Evolutionary conservation across 2,797 vertebrate species (phyloP), one percentile per base, ranked within the genome.

Genomic region (Catostomus latipinnis): DNA sequence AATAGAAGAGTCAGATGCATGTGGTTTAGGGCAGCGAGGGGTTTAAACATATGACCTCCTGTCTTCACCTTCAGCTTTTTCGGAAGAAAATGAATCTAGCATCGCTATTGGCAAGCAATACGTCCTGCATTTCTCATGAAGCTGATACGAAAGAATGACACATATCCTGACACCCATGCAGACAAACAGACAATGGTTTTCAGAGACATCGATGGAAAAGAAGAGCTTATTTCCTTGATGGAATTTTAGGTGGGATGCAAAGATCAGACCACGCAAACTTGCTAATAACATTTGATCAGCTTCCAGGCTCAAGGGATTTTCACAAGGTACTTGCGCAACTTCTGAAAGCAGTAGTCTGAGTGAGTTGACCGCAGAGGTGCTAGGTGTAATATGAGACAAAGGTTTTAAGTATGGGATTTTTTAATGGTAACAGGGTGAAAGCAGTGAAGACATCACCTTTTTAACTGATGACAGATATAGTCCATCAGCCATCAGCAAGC

Each of bases 391-490:
- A 58, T 79, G 80, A 86, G 52, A 77, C 56, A 78, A 60, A 54
- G 46, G 78, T 60, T 81, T 84, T 16, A 83, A 81, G 80, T 68
- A 83, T 71, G 74, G 76, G 72, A 79, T 82, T 81, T 34, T 62
- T 68, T 78, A 83, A 71, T 56, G 82, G 80, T 71, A 82, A 71
- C 80, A 76, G 72, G 73, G 74, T 74, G 68, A 78, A 74, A 74
- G 75, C 77, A 73, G 79, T 75, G 61, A 81, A 80, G 81, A 83
- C 84, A 84, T 86, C 85, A 81, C 86, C 86, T 87, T 86, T 87
- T 87, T 86, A 84, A 86, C 79, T 50, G 84, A 81, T 86, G 86
- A 88, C 77, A 84, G 85, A 88, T 80, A 75, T 71, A 83, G 74
- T 80, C 78, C 86, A 87, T 80, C 67, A 84, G 80, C 81, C 68